Evolutionary conservation across 2,797 vertebrate genomes (phyloP), one percentile per base, ranked within the genome.

Genomic region (Micromesistius poutassou): DNA sequence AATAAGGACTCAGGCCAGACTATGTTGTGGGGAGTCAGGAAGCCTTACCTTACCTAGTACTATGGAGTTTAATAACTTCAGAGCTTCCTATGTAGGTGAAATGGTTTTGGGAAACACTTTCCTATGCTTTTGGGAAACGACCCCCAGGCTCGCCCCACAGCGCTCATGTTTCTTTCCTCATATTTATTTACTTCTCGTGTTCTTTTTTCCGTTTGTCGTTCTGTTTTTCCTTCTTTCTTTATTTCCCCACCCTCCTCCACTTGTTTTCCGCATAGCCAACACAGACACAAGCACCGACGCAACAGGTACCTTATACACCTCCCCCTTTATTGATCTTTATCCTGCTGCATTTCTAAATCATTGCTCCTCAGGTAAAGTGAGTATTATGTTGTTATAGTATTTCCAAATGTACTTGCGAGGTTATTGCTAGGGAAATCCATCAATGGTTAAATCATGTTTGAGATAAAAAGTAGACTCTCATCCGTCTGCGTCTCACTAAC

Each of bases 201-300:
- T 74, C 77, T 78, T 76, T 84, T 76, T 86, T 78, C 75, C 85
- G 83, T 89, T 88, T 89, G 46, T 42, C 22, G 80, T 88, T n/a
- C 88, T 85, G 77, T 76, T 83, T 25, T 82, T 84, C 84, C 85
- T n/a, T 46, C 70, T 80, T 87, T 86, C 83, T 74, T 42, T 42
- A 5, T 68, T 78, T 28, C 82, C 77, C 75, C 79, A 82, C 87
- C 80, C 85, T 83, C 88, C 40, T 83, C 87, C 22, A 19, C 30
- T 22, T n/a, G 94, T 96, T 88, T 94, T 96, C 90, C 94, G 93
- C 81, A 92, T 95, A 73, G 95, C 90, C 77, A 95, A 95, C 89
- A 94, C 94, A 82, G 95, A 95, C 74, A 89, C 95, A 88, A 95
- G 93, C 88, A 95, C 96, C 25, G 94, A 96, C 8, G 93, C 93